phyloP scores from a whole-genome alignment of 2,797 vertebrate species.

The Atherinosoma microstoma region DNA sequence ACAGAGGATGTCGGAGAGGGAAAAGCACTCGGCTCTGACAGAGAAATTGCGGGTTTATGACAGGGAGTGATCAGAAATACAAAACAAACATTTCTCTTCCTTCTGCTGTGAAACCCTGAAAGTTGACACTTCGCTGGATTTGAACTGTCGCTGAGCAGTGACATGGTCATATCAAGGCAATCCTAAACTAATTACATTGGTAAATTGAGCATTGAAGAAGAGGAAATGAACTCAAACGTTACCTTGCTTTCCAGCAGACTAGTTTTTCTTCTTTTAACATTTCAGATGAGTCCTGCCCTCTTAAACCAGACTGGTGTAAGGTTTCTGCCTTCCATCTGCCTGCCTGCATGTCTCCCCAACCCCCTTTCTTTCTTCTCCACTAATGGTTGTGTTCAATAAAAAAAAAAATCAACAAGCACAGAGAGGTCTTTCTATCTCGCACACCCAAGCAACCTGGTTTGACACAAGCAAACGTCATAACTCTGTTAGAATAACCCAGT shows the following conservation, averaged over 20 bases:
- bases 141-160: conserved; percentile 24
- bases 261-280: conserved; percentile 23
- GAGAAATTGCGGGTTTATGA: conserved; percentile 63
- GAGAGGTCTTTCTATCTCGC: conserved; percentile 6
- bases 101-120: conserved; percentile 58
- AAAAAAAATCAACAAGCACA: conserved; percentile 20
- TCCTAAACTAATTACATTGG: background rate
- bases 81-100: conserved; percentile 68
- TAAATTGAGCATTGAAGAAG: background rate
- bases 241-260: conserved; percentile 9
- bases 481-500: conserved; percentile 47
- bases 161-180: conserved; percentile 3
- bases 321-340: conserved; percentile 70
- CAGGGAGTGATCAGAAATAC: conserved; percentile 61
- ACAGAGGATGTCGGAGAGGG: conserved; percentile 43
- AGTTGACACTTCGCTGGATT: conserved; percentile 10
- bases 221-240: conserved; percentile 21
- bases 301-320: conserved; percentile 48
- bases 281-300: conserved; percentile 11
- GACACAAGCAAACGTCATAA: conserved; percentile 27
- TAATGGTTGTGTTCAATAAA: conserved; percentile 32
- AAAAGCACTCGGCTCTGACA: conserved; percentile 44
- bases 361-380: background rate
- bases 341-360: background rate
- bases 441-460: conserved; percentile 15